Evolutionary conservation across 30 jellyfish, hydroid and myxozoan genomes (phyloP).

Genomic region (Mastigias papua): DNA sequence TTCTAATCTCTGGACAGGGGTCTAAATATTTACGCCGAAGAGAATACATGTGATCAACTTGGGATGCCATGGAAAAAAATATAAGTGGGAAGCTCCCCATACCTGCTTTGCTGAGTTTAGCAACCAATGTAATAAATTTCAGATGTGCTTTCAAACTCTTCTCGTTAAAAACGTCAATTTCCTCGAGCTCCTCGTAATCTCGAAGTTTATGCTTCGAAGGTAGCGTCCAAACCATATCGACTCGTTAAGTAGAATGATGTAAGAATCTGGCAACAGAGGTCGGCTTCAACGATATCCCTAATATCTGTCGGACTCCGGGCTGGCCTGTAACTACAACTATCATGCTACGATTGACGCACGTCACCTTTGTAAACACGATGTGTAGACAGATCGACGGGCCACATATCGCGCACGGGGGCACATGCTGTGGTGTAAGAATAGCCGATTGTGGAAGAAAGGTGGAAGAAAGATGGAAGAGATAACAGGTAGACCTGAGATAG

Average conservation of each 20-base stretch:
- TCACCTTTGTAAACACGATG: slow-evolving; percentile 20
- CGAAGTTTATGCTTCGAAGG: slow-evolving; percentile 29
- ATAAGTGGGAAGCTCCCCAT: neutral
- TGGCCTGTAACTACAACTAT: too few species aligned
- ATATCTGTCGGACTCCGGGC: neutral
- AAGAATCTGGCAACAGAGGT: neutral
- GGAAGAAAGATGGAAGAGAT: neutral
- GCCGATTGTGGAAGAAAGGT: neutral
- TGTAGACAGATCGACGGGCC: slow-evolving; percentile 22
- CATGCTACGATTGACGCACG: slow-evolving; percentile 51
- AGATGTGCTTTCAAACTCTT: slow-evolving; percentile 57
- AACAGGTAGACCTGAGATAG: neutral
- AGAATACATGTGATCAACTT: too few species aligned
- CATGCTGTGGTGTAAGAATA: neutral
- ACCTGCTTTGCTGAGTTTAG: slow-evolving; percentile 69
- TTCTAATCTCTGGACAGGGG: too few species aligned
- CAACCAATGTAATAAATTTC: slow-evolving; percentile 51
- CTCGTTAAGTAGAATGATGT: neutral
- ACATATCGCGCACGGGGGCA: slow-evolving; percentile 32
- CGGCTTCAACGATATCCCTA: neutral
- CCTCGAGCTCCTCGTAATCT: slow-evolving; percentile 33
- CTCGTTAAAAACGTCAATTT: slow-evolving; percentile 58
- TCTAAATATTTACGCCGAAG: too few species aligned
- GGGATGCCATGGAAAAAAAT: neutral
- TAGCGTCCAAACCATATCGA: slow-evolving; percentile 39